phyloP scores from a whole-genome alignment of 2,888 invertebrate genomes.

The Ectropis crepuscularia region DNA sequence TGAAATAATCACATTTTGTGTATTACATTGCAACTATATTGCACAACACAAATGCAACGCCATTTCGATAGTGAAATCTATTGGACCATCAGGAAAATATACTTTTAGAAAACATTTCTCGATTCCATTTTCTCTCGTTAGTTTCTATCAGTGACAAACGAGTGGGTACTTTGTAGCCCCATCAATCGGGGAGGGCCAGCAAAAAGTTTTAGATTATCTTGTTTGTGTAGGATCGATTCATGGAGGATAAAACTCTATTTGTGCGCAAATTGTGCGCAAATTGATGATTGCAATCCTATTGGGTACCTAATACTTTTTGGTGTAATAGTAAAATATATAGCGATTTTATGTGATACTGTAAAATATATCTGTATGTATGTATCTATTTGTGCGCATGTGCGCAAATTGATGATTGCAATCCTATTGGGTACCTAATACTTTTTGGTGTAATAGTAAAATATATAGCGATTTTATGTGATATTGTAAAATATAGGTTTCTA shows the following conservation, averaged over 20 bases:
- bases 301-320: background rate
- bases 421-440: constrained; percentile 1
- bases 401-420: constrained; percentile 14
- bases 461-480: no score
- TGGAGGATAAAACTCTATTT: constrained; percentile 10
- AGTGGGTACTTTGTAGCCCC: constrained; percentile 26
- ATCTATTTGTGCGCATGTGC: no score
- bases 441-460: no score
- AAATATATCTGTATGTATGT: no score
- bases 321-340: no score
- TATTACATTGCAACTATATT: no score
- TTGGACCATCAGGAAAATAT: no score
- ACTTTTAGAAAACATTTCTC: background rate
- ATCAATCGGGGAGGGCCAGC: constrained; percentile 17
- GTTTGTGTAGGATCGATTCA: constrained; percentile 19
- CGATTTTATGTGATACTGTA: no score
- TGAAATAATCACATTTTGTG: no score
- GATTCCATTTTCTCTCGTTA: background rate
- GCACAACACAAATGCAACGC: no score
- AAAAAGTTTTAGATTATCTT: constrained; percentile 25
- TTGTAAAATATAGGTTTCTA: no score
- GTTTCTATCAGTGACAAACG: constrained; percentile 5
- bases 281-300: constrained; percentile 10
- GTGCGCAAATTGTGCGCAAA: constrained; percentile 14
- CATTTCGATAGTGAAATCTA: no score